These are phyloP conservation scores for Cerastis rubricosa DNA, from an alignment of 2,888 invertebrate genomes.

Conservation along the genomic window DNA sequence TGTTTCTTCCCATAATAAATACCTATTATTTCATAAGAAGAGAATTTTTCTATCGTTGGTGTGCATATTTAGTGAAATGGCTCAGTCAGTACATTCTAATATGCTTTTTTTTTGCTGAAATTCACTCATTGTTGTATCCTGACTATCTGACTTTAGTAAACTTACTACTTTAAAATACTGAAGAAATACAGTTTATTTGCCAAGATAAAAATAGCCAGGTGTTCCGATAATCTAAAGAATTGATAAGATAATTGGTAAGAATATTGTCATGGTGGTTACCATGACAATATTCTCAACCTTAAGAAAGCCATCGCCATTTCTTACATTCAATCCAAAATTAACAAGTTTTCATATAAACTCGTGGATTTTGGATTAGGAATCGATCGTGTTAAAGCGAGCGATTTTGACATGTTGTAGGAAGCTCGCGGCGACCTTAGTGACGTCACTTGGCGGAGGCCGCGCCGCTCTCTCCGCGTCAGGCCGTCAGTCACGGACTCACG, in stretches of 20 bases:
- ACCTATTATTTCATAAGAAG: constrained; percentile 3
- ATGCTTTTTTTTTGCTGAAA: not conserved
- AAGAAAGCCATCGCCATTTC: not conserved
- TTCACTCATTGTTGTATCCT: not conserved
- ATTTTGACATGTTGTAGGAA: constrained; percentile 80
- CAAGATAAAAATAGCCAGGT: constrained; percentile 10
- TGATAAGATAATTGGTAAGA: too few relatives aligned
- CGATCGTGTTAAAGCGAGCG: constrained; percentile 60
- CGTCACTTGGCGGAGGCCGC: constrained; percentile 79
- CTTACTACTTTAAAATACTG: not conserved
- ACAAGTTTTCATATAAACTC: not conserved
- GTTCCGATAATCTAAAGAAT: constrained; percentile 23
- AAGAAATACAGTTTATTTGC: not conserved
- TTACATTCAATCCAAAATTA: not conserved
- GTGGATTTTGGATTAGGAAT: constrained; percentile 54
- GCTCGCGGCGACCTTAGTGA: constrained; percentile 83
- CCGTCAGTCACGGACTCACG: constrained; percentile 46
- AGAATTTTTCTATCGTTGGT: constrained; percentile 1
- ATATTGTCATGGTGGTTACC: too few relatives aligned
- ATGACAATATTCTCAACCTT: not conserved
- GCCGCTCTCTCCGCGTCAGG: constrained; percentile 78
- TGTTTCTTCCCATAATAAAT: constrained; percentile 27
- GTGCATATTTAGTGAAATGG: not conserved
- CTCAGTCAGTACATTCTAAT: not conserved
- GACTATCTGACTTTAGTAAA: not conserved